Evolutionary conservation across 2,888 invertebrate genomes (phyloP), one percentile per base, ranked within the genome.

Genomic region (Alviniconcha strummeri): DNA sequence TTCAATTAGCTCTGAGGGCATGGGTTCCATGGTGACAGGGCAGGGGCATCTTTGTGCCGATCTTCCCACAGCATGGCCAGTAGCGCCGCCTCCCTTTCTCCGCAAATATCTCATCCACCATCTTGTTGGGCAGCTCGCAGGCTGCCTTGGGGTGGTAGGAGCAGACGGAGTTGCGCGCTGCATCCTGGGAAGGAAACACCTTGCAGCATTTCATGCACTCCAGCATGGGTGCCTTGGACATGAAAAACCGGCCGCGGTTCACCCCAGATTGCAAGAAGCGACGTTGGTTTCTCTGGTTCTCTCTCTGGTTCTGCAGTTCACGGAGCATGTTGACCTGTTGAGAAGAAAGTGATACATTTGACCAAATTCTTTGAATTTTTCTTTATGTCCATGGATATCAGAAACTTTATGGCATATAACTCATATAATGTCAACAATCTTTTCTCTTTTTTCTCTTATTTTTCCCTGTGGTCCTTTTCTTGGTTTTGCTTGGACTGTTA

Each of bases 31-130:
- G 55, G 11, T 6, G 56, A 36, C 77, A 77, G 1, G 77, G 82
- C 11, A 8, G n/a, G 0, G 82, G 82, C 6, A 0, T 67, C 19
- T 56, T 36, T 15, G 55, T 74, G 13, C 74, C 74, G 15, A 84
- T 72, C 54, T 60, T 13, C 67, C 67, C 36, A 57, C 84, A 81
- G 19, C 84, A 84, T 5, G 84, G 78, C 84, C 84, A 84, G 72
- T 81, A 84, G 19, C 81, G 72, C 36, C 72, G 81, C 77, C 19
- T 69, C 36, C 17, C 52, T 54, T 57, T 54, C 19, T 55, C 69
- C 4, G 3, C n/a, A n/a, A 54, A n/a, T 13, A 60, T 11, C 13
- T 60, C 60, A n/a, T 52, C 77, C 71, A 77, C 76, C 84, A 78
- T 81, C 19, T 81, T 81, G 78, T 71, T 78, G 54, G 78, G 81